Evolutionary conservation across 2,797 vertebrate genomes (phyloP).

Genomic region (Notoglanidium macrostoma): DNA sequence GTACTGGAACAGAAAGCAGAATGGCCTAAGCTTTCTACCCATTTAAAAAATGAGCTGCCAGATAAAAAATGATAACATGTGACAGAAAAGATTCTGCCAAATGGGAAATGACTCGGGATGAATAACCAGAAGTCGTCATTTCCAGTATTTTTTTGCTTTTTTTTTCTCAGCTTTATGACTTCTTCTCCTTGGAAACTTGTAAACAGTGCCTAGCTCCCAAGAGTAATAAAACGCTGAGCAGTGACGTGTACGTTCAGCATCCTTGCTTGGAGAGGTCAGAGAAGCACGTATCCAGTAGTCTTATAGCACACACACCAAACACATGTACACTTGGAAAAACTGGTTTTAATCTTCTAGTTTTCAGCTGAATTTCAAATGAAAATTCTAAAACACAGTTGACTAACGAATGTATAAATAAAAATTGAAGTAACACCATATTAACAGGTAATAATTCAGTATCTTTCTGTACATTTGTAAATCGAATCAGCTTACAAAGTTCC

Average conservation of each 20-base stretch:
- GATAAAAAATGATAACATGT: slow-evolving; percentile 58
- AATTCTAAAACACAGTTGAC: neutral
- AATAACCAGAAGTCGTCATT: slow-evolving; percentile 70
- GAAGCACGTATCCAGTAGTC: slow-evolving; percentile 14
- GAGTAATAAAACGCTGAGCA: slow-evolving; percentile 66
- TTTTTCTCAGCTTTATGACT: slow-evolving; percentile 53
- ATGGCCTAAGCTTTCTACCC: slow-evolving; percentile 49
- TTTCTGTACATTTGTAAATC: neutral
- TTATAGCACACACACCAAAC: slow-evolving; percentile 26
- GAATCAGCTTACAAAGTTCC: neutral
- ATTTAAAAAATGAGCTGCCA: slow-evolving; percentile 52
- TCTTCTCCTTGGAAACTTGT: slow-evolving; percentile 70
- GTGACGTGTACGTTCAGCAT: slow-evolving; percentile 57
- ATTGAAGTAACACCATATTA: neutral
- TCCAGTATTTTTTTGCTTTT: slow-evolving; percentile 69
- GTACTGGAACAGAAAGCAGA: slow-evolving; percentile 27
- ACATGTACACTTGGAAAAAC: neutral
- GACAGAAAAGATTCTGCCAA: slow-evolving; percentile 63
- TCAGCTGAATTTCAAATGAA: neutral
- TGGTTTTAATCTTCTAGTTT: too few relatives aligned
- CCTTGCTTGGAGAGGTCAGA: slow-evolving; percentile 43
- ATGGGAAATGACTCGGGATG: slow-evolving; percentile 65
- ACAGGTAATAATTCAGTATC: neutral
- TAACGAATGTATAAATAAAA: neutral
- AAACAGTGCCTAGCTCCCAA: slow-evolving; percentile 71